Base-by-base conservation (phyloP, 2,797 vertebrate genomes). In the Sciaenops ocellatus region DNA sequence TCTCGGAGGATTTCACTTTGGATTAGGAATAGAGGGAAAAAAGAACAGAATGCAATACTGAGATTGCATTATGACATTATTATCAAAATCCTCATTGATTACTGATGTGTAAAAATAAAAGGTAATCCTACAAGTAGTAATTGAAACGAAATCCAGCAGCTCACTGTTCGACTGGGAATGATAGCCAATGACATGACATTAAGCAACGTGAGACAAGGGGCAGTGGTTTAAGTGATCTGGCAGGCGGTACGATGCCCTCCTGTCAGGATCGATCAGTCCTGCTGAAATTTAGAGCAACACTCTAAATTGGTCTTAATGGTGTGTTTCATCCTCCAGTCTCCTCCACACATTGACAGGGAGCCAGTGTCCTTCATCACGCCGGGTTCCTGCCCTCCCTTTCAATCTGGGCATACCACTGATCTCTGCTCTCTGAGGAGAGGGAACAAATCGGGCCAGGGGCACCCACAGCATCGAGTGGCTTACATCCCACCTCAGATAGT, bases 181-280 rank as follows among this genome's bases (percentile, higher is more conserved):
- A 95, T 91, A 92, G 92, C 90, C 91, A 91, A 92, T 93, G 93
- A 94, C 92, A 92, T 94, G 91, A 94, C 94, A 95, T 94, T 95
- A 94, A 93, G 89, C 89, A 92, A 90, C 90, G 88, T 80, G 89
- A 93, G 88, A 89, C 90, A 88, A 89, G 92, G 92, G 93, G 86
- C 90, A 93, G 88, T 90, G 93, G 93, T 95, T 95, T 95, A 95
- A 96, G 95, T 95, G 94, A 94, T 95, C 93, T 93, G 93, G 93
- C 94, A 93, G 93, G 93, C 92, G 80, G 93, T 90, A 91, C 86
- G 91, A 91, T 95, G 94, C 93, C 94, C 94, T 93, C 91, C 95
- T 95, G 95, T 96, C 95, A 95, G 94, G 92, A 95, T 95, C 94
- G 93, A 96, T 96, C 95, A 95, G 90, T 93, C 94, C 91, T 88